Conservation (phyloP, 2,888 invertebrate species). For the Lamproptera curius region DNA sequence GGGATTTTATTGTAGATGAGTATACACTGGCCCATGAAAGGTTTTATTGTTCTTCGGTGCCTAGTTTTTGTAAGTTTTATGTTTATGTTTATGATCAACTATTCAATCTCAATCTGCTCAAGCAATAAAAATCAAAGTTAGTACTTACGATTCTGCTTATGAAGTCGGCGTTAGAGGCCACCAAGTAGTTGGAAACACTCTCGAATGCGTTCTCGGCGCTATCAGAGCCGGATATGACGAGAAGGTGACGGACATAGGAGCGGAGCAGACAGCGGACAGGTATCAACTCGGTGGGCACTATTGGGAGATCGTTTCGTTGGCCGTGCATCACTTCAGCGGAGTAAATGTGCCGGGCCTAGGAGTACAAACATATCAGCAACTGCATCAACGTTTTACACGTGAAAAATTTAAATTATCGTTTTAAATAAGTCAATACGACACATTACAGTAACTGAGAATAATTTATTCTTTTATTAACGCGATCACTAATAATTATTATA, state of each 20-base stretch:
- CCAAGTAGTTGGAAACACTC: constrained; percentile 35
- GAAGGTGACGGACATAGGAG: constrained; percentile 37
- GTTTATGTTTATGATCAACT: too few species aligned
- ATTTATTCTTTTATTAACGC: too few species aligned
- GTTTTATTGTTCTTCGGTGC: too few species aligned
- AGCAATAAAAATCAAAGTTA: too few species aligned
- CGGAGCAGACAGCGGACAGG: constrained; percentile 41
- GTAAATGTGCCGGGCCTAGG: neutral
- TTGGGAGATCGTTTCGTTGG: constrained; percentile 30
- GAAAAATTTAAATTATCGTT: too few species aligned
- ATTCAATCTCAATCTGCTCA: too few species aligned
- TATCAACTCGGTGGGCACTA: constrained; percentile 43
- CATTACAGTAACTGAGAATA: neutral
- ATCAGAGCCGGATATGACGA: constrained; percentile 29
- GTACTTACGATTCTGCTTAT: constrained; percentile 35
- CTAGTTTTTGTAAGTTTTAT: too few species aligned
- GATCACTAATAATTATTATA: too few species aligned
- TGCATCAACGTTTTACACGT: too few species aligned
- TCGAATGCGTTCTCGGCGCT: constrained; percentile 25
- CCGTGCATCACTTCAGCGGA: constrained; percentile 11
- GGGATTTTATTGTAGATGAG: too few species aligned
- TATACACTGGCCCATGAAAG: too few species aligned
- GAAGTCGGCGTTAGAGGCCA: constrained; percentile 35
- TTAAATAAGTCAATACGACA: neutral
- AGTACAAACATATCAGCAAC: too few species aligned